Evolutionary conservation across 2,888 invertebrate species (phyloP).

Genomic region (Diaphora mendica): DNA sequence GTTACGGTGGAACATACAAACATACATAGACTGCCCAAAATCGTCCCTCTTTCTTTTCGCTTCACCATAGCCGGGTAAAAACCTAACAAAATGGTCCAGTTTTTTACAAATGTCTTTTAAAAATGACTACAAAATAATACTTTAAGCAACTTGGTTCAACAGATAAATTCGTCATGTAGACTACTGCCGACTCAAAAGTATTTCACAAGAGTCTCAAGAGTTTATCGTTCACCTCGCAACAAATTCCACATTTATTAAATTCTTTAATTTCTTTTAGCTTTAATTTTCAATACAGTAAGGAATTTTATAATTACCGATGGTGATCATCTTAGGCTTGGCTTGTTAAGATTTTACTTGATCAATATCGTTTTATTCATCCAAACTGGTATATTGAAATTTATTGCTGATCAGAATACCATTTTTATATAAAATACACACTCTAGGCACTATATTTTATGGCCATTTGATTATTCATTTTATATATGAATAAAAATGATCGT

Average conservation of each 20-base stretch:
- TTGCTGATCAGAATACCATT: conserved; percentile 26
- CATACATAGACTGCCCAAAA: too few species aligned
- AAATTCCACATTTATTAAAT: conserved; percentile 27
- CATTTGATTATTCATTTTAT: conserved; percentile 15
- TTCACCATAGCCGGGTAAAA: too few species aligned
- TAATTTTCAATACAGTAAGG: conserved; percentile 39
- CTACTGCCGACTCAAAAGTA: conserved; percentile 1
- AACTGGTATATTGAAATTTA: conserved; percentile 48
- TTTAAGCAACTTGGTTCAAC: neutral
- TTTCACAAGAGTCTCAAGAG: neutral
- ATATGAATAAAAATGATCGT: neutral
- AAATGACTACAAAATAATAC: neutral
- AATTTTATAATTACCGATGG: conserved; percentile 45
- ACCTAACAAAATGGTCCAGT: neutral
- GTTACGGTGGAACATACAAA: too few species aligned
- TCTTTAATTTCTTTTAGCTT: conserved; percentile 23
- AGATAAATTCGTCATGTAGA: neutral
- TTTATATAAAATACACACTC: conserved; percentile 31
- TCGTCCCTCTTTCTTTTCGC: too few species aligned
- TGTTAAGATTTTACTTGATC: conserved; percentile 43
- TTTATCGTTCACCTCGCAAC: conserved; percentile 14
- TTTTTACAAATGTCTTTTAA: neutral
- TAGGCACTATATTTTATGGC: conserved; percentile 18
- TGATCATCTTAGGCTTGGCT: conserved; percentile 36
- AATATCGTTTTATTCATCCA: conserved; percentile 43